Evolutionary conservation across 2,888 invertebrate species (phyloP), one percentile per base, ranked within the genome.

Genomic region (Diabrotica balteata): DNA sequence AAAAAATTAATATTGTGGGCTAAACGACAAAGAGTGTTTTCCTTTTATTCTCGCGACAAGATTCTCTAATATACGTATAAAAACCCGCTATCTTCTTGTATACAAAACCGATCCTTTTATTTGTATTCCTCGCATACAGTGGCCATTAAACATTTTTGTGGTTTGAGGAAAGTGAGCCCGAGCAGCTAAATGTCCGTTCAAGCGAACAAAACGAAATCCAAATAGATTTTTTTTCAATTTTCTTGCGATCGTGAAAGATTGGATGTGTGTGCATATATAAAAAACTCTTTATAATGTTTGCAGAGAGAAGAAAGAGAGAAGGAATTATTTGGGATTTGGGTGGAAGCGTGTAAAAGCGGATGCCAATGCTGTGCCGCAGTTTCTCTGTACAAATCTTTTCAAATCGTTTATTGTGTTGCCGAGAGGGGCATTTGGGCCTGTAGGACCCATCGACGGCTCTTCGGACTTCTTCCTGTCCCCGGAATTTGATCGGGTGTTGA

Each of bases 241-340:
- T 58, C 58, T 58, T 70, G 66, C 57, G 69, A 72, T 69, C 63
- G 67, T 66, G 63, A 62, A 64, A 69, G 69, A 72, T 72, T 64
- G 67, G 67, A 69, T 71, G 66, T 68, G 67, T 63, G 61, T 58
- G 64, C 53, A 57, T 45, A 10, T 57, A 57, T 45, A 57, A 44
- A 57, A 10, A 45, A 45, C 43, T 50, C 55, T 70, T 68, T 68
- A 68, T 70, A 59, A 62, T 73, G 71, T 71, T 71, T 71, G 67
- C 71, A 68, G 66, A 63, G 32, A 52, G 52, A 22, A 52, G 22
- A 52, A 22, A 22, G 2, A 22, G 52, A 17, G 22, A 8, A 52
- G 22, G 8, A 52, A 17, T 52, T 52, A 52, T 83, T 84, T 80
- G 78, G 84, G 83, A 84, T 84, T 83, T 84, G 83, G 80, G 81